Evolutionary conservation across 2,888 invertebrate species (phyloP).

Genomic region (Emmelina monodactyla): DNA sequence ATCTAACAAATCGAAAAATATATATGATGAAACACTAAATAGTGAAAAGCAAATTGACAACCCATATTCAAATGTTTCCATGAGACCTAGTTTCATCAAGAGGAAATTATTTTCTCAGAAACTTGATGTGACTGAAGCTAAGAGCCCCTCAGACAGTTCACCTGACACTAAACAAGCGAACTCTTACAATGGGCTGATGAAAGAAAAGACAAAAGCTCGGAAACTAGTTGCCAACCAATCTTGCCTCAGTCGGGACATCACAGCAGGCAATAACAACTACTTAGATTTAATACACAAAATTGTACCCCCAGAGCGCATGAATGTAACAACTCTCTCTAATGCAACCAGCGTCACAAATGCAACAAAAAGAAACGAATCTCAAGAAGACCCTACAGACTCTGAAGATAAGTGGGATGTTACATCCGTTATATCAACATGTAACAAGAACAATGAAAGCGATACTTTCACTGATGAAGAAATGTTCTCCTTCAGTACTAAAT

Average conservation of each 20-base stretch:
- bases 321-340: constrained; percentile 32
- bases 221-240: constrained; percentile 41
- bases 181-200: constrained; percentile 26
- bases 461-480: constrained; percentile 54
- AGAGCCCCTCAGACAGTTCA: constrained; percentile 25
- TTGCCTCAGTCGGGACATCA: constrained; percentile 37
- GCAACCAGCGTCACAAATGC: constrained; percentile 20
- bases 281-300: constrained; percentile 50
- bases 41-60: not conserved
- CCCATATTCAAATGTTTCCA: constrained; percentile 29
- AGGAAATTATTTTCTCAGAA: constrained; percentile 51
- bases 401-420: constrained; percentile 38
- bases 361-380: constrained; percentile 21
- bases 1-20: not conserved
- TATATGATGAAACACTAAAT: not conserved
- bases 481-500: constrained; percentile 17
- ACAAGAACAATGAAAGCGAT: constrained; percentile 35
- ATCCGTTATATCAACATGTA: constrained; percentile 32
- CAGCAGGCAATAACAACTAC: constrained; percentile 32
- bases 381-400: constrained; percentile 18
- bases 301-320: constrained; percentile 40
- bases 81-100: constrained; percentile 50
- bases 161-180: constrained; percentile 33
- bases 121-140: constrained; percentile 39
- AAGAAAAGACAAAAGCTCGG: constrained; percentile 42